Evolutionary conservation across 2,888 invertebrate genomes (phyloP), one percentile per base, ranked within the genome.

Genomic region (Drymonia ruficornis): DNA sequence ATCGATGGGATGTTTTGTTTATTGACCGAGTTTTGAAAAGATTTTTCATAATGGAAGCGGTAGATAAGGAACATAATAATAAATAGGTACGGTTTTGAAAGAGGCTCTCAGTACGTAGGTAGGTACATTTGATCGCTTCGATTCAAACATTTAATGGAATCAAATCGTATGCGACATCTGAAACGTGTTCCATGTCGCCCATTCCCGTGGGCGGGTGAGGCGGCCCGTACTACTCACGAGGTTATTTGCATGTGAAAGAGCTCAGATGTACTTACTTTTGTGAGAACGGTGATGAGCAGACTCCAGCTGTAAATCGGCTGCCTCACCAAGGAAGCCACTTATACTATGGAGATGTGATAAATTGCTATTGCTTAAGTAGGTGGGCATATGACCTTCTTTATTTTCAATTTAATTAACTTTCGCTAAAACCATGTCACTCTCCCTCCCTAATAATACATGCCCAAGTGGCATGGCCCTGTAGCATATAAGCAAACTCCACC

Each of bases 231-330:
- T 62, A 65, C 58, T 63, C 52, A 55, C 71, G 65, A 65, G 65
- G 70, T 63, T 71, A 87, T 87, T 87, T 86, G 81, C 86, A 87
- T 87, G 67, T 80, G 82, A 87, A 85, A 87, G 85, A 81, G 83
- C 77, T 63, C 76, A 76, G 76, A 74, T 72, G 53, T 62, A 55
- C 67, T 67, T 69, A 76, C 75, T 74, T 67, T 59, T 74, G 65
- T 73, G 67, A 63, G 63, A 72, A 74, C 70, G 74, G 67, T 71
- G 72, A 72, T 69, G 72, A 72, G 68, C 67, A 72, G 57, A 56
- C 52, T 51, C 60, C 47, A 47, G 63, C 55, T 68, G 68, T 80
- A 81, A 78, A 78, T 78, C 74, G 70, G 74, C 69, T 68, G 67
- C 70, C 69, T 63, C 67, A 56, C 8, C 2, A 9, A 16, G 8